A percentile compares a stretch with the other conserved stretches of the same genome.
phyloP scores from a whole-genome alignment of 2,797 vertebrate genomes.

The Rhyacichthys aspro region DNA sequence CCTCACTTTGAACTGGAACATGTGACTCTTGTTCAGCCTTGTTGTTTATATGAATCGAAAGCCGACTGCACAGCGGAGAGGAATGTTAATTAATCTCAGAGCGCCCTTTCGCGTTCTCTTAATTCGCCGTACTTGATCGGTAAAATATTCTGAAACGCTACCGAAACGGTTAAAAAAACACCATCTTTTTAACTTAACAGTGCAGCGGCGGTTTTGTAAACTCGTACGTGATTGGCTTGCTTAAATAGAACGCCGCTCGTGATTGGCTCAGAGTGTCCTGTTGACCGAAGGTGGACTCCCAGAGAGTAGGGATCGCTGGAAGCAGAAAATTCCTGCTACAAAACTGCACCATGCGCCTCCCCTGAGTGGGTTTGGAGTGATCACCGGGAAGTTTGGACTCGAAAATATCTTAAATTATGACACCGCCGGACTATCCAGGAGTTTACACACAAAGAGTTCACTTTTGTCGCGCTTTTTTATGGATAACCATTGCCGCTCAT shows the following conservation, averaged over 20 bases:
- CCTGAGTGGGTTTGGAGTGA: constrained; percentile 51
- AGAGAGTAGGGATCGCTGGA: constrained; percentile 65
- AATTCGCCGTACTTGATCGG: accelerated
- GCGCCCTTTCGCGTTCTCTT: not conserved
- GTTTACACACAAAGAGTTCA: constrained; percentile 21
- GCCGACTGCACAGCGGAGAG: not conserved
- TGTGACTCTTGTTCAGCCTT: constrained; percentile 66
- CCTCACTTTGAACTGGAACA: constrained; percentile 75
- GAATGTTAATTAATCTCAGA: not conserved
- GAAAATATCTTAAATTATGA: constrained; percentile 37
- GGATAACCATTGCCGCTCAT: constrained; percentile 38
- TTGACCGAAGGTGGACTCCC: constrained; percentile 75
- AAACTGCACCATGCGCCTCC: constrained; percentile 72
- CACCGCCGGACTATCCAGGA: not conserved
- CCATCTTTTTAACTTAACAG: constrained; percentile 32
- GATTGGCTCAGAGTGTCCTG: constrained; percentile 72
- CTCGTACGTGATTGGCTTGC: constrained; percentile 63
- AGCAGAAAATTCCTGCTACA: constrained; percentile 63
- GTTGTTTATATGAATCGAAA: constrained; percentile 22
- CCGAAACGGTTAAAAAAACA: constrained; percentile 32
- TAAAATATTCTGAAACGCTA: not conserved
- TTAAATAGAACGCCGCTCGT: constrained; percentile 55
- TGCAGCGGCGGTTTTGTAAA: constrained; percentile 42
- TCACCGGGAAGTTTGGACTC: constrained; percentile 52
- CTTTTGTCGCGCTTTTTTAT: constrained; percentile 19